These are phyloP conservation scores for Tetragonisca angustula DNA, from an alignment of 2,888 invertebrate genomes.

Conservation along the genomic window DNA sequence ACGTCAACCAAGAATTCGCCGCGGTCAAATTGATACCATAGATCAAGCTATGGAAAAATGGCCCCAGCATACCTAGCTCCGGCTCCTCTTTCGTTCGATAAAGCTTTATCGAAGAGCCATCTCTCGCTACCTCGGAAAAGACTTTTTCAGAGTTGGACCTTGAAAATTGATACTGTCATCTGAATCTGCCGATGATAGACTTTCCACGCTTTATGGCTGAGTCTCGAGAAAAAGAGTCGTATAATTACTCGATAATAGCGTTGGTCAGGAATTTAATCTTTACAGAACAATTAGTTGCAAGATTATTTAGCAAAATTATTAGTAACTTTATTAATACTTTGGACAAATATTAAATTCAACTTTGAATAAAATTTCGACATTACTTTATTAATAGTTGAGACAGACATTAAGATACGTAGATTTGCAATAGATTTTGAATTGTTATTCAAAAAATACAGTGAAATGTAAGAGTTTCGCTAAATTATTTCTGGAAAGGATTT, in stretches of 20 bases:
- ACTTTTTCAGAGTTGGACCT: conserved; percentile 48
- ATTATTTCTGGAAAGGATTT: background rate
- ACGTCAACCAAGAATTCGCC: conserved; percentile 79
- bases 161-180: conserved; percentile 68
- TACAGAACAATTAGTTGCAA: background rate
- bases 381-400: too few relatives aligned
- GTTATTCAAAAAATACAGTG: too few relatives aligned
- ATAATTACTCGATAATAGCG: background rate
- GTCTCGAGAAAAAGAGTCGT: background rate
- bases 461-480: too few relatives aligned
- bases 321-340: background rate
- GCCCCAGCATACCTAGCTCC: conserved; percentile 64
- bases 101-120: conserved; percentile 63
- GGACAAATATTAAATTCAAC: background rate
- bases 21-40: conserved; percentile 80
- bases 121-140: conserved; percentile 44
- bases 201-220: conserved; percentile 15
- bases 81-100: conserved; percentile 66
- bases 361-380: too few relatives aligned
- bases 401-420: too few relatives aligned
- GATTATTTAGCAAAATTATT: too few relatives aligned
- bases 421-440: too few relatives aligned
- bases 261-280: background rate
- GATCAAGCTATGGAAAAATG: conserved; percentile 79
- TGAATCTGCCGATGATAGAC: conserved; percentile 62